Conservation (phyloP, 2,113 vertebrate species). For the Anas platyrhynchos region DNA sequence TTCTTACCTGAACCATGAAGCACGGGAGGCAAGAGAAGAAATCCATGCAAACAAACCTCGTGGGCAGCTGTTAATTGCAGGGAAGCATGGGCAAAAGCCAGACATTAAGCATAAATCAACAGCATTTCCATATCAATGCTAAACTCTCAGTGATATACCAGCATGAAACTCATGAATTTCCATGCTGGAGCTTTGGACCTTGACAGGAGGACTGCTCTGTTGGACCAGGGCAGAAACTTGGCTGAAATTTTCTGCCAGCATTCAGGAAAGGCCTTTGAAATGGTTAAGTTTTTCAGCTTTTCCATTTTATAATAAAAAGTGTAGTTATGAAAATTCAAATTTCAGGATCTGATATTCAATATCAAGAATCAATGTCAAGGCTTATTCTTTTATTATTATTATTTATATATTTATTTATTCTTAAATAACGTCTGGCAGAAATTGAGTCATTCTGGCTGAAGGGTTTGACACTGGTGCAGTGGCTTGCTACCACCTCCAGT, state of each 20-base stretch:
- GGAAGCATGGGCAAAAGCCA: not conserved
- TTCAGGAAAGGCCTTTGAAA: not conserved
- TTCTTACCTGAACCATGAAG: not conserved
- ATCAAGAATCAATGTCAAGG: not conserved
- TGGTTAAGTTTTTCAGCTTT: not conserved
- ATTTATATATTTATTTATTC: too few relatives aligned
- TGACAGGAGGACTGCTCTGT: not conserved
- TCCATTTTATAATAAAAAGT: not conserved
- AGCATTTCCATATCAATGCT: not conserved
- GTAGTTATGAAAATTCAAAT: not conserved
- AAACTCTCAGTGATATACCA: not conserved
- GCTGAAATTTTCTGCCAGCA: not conserved
- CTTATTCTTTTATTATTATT: not conserved
- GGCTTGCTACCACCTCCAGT: not conserved
- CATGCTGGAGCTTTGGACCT: not conserved
- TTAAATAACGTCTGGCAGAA: not conserved
- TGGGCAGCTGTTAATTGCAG: accelerated
- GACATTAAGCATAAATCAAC: not conserved
- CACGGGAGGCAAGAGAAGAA: not conserved
- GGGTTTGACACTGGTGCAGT: not conserved
- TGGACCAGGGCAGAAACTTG: accelerated
- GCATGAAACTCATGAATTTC: not conserved
- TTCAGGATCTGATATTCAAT: not conserved
- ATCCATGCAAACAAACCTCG: not conserved
- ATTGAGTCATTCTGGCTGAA: not conserved